Base-by-base conservation (phyloP, 2,797 vertebrate genomes). In the Erpetoichthys calabaricus region DNA sequence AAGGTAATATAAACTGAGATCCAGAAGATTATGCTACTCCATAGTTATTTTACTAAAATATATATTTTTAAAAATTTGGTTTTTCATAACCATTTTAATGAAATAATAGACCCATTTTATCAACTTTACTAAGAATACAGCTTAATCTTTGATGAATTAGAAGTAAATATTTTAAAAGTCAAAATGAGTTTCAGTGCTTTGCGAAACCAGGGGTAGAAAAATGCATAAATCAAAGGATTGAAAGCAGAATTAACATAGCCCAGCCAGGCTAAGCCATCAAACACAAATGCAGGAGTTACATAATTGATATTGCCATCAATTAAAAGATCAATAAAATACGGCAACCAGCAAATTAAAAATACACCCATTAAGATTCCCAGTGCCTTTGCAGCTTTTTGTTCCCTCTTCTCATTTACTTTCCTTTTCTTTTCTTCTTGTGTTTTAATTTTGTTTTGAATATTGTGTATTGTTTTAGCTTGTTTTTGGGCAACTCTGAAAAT, bases 181-280 rank as follows among this genome's bases (percentile, higher is more conserved):
- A 86, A 47, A 68, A 86, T 82, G 25, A 81, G 60, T 63, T 77
- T 86, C 49, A 86, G 57, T 25, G 84, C 86, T 45, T 60, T 79
- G 61, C 83, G 78, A 71, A 94, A 91, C 83, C 86, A 89, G 7
- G 70, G 71, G 57, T 89, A 89, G 72, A 90, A 91, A 73, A 89
- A 90, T 3, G 84, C 85, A 62, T 92, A 94, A 65, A 92, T 73
- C 45, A 91, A 70, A 7, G 90, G 89, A 59, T 92, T 94, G 42
- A 91, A 71, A 43, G 79, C 75, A 42, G 89, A 90, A 63, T 94
- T 93, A 55, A 89, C 71, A 58, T 89, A 83, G 6, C 85, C 83
- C 59, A 89, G 74, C 85, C 88, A 91, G 65, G 75, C 68, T 62
- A 86, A 62, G 43, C 57, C 63, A 62, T 85, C 80, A 8, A 67